These are phyloP conservation scores for Sphaeridia pumilis DNA, from an alignment of 2,888 invertebrate genomes.

Conservation along the genomic window DNA sequence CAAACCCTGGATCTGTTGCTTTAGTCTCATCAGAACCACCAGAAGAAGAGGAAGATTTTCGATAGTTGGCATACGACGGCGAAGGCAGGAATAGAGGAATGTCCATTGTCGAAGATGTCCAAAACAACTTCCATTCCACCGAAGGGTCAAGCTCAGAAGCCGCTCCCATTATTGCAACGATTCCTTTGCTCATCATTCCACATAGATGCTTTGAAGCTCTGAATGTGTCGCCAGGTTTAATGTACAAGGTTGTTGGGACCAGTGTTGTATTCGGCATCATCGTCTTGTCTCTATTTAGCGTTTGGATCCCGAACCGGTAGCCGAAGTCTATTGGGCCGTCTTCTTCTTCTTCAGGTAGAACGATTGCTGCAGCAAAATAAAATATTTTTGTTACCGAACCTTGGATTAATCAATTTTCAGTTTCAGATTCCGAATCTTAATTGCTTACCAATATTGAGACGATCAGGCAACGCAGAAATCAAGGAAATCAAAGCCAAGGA, in stretches of 20 bases:
- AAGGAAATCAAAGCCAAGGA: neutral
- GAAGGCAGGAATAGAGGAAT: slow-evolving; percentile 30
- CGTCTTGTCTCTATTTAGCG: slow-evolving; percentile 56
- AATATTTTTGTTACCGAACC: neutral
- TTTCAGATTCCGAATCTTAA: neutral
- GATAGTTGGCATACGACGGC: slow-evolving; percentile 25
- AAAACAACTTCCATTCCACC: slow-evolving; percentile 32
- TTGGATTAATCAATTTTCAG: neutral
- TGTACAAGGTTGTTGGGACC: slow-evolving; percentile 61
- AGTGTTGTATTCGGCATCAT: slow-evolving; percentile 60
- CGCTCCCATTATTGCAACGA: slow-evolving; percentile 28
- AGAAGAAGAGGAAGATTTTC: slow-evolving; percentile 4
- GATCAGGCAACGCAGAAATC: neutral
- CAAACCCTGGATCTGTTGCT: slow-evolving; percentile 31
- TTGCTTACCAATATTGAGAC: neutral
- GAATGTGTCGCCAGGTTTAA: slow-evolving; percentile 63
- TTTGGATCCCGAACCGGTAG: slow-evolving; percentile 31
- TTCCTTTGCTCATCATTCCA: slow-evolving; percentile 23
- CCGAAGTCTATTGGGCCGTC: slow-evolving; percentile 32
- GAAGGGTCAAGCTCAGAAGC: slow-evolving; percentile 25
- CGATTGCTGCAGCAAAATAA: slow-evolving; percentile 18
- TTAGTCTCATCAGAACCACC: no score
- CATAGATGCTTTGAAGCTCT: slow-evolving; percentile 52
- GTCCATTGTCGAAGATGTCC: slow-evolving; percentile 31
- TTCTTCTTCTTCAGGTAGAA: slow-evolving; percentile 29